Evolutionary conservation across 2,113 vertebrate genomes (phyloP).

Genomic region (Odocoileus virginianus): DNA sequence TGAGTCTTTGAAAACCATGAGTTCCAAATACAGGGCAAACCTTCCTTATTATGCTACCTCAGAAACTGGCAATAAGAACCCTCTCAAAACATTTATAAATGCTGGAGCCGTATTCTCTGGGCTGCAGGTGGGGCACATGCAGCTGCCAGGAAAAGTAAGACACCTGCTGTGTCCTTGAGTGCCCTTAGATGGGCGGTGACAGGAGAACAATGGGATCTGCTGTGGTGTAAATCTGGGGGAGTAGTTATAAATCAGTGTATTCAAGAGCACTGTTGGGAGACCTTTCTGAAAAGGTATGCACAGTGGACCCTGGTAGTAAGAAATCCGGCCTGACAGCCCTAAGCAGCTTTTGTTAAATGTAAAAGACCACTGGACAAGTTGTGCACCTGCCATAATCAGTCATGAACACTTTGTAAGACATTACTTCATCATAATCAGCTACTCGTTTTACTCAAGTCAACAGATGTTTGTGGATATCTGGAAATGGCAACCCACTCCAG

Average conservation of each 20-base stretch:
- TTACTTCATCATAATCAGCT: neutral
- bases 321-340: neutral
- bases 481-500: too few relatives aligned
- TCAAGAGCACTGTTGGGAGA: neutral
- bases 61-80: conserved; percentile 37
- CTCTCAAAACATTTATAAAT: conserved; percentile 51
- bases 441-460: neutral
- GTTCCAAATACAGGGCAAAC: conserved; percentile 49
- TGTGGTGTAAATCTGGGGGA: neutral
- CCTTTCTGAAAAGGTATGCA: neutral
- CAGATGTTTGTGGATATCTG: neutral
- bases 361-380: neutral
- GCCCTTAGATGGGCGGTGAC: neutral
- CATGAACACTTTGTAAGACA: neutral
- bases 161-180: conserved; percentile 48
- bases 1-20: conserved; percentile 56
- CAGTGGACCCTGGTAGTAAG: neutral
- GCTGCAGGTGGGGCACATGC: conserved; percentile 8
- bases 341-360: neutral
- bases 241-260: neutral
- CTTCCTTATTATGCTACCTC: conserved; percentile 29
- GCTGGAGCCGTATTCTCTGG: neutral
- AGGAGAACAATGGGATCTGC: neutral
- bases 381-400: neutral
- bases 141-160: conserved; percentile 22